Evolutionary conservation across 2,113 vertebrate species (phyloP).

Genomic region (Melierax canorus): DNA sequence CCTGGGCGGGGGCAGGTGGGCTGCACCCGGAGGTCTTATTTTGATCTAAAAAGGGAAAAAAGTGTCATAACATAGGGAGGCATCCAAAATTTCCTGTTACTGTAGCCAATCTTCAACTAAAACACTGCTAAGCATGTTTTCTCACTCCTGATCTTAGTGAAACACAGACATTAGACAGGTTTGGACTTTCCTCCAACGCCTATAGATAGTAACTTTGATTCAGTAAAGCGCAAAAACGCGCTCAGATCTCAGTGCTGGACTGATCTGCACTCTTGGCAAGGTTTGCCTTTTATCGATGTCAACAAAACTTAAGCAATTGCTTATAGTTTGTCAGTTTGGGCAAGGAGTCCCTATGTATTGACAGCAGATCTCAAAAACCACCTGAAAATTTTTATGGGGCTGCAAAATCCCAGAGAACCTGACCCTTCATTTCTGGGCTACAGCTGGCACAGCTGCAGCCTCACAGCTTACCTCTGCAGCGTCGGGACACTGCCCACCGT

Average conservation of each 20-base stretch:
- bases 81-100: background rate
- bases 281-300: background rate
- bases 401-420: background rate
- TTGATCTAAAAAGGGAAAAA: background rate
- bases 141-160: background rate
- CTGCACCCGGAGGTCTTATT: background rate
- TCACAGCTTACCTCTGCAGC: rapidly evolving
- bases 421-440: background rate
- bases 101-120: background rate
- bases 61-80: background rate
- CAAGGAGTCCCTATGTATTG: background rate
- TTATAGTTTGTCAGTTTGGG: background rate
- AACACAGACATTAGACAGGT: background rate
- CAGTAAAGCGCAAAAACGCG: background rate
- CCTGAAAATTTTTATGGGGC: background rate
- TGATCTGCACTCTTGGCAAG: background rate
- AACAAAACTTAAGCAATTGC: background rate
- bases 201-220: background rate
- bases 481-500: rapidly evolving
- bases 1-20: background rate
- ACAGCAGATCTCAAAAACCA: background rate
- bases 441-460: background rate
- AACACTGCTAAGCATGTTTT: background rate
- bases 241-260: background rate
- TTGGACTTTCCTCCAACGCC: background rate